Base-by-base conservation (phyloP, 2,888 invertebrate species). In the Enchytraeus crypticus region DNA sequence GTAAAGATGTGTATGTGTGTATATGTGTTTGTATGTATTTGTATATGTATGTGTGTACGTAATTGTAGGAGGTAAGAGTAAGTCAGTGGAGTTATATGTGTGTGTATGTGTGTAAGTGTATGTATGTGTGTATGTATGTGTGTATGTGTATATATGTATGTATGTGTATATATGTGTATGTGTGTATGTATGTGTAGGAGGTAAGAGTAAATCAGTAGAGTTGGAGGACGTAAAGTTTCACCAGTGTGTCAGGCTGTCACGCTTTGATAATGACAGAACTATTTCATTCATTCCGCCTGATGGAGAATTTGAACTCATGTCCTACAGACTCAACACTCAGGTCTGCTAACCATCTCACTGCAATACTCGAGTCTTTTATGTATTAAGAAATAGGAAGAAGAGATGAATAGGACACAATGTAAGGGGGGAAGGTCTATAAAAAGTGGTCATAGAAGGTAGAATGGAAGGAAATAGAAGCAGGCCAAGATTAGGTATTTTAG, bases 231-330 rank as follows among this genome's bases (percentile, higher is more conserved):
- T 96, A 0, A 98, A 98, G 77, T 97, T 97, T 76, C 97, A 98
- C 78, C 97, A 97, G 77, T 98, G 97, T 78, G 97, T 98, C 0
- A 84, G 97, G 67, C 80, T 98, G 66, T 96, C 96, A 0, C 84
- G 97, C 65, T 97, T 97, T 79, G 97, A 98, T 79, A 96, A 96
- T 78, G 97, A 98, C 78, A 85, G 97, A 60, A 98, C 97, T 0
- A 96, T 96, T 71, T 95, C 92, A 0, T 97, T 98, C 78, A 95
- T 98, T 74, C 97, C 97, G 60, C 97, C 97, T 0, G 97, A 97
- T 82, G 97, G 97, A 23, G 97, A 97, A 79, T 97, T 98, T 82
- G 97, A 98, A 78, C 81, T 98, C 62, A 98, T 98, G 96, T 95
- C 95, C 0, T 97, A 97, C 78, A 85, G 96, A 59, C 82, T 97